These are phyloP conservation scores for Tadarida brasiliensis DNA, from an alignment of 2,797 vertebrate genomes.

Conservation along the genomic window DNA sequence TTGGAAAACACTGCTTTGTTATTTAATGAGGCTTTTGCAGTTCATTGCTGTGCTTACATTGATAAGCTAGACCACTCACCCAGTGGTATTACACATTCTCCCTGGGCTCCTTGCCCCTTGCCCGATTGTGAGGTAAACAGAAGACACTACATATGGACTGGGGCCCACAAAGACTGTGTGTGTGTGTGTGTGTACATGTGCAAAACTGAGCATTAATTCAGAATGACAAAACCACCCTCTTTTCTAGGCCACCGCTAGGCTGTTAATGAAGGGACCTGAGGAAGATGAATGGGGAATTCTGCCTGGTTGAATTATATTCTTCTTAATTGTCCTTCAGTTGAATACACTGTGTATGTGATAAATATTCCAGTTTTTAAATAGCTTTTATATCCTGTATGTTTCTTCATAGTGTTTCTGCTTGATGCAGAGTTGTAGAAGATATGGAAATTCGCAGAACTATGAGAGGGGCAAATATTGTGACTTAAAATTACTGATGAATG, in stretches of 20 bases:
- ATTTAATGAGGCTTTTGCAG: neutral
- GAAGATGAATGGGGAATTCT: neutral
- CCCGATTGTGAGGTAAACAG: neutral
- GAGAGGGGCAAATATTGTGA: neutral
- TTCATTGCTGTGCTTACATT: neutral
- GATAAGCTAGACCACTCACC: neutral
- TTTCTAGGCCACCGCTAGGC: neutral
- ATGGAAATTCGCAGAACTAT: neutral
- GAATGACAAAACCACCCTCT: neutral
- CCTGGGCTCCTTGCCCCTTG: neutral
- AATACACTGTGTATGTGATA: neutral
- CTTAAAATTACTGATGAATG: neutral
- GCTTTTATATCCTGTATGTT: neutral
- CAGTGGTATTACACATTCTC: fast-evolving
- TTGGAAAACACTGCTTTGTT: neutral
- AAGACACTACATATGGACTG: neutral
- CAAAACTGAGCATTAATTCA: neutral
- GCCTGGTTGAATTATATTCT: neutral
- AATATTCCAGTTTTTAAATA: neutral
- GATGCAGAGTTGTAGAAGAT: neutral
- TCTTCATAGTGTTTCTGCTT: neutral
- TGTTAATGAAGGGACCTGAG: neutral
- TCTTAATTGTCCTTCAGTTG: neutral
- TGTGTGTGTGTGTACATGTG: neutral
- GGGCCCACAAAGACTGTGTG: neutral